Evolutionary conservation across 2,113 vertebrate genomes (phyloP).

Genomic region (Numida meleagris): DNA sequence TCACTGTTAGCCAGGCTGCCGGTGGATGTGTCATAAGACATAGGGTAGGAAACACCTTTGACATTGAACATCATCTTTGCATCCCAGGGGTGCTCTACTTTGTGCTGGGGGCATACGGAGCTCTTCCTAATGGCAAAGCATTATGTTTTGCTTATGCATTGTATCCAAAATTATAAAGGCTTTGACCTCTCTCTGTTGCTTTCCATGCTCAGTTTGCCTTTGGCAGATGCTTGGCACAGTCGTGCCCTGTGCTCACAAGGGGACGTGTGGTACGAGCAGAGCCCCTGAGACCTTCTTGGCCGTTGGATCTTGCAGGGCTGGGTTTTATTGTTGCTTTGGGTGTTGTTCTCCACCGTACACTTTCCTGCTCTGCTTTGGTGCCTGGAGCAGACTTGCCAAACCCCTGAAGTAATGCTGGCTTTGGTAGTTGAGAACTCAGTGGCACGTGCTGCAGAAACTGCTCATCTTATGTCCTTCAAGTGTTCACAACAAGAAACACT

Average conservation of each 20-base stretch:
- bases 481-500: neutral
- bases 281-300: neutral
- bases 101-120: neutral
- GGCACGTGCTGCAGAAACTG: fast-evolving
- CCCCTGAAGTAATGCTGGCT: neutral
- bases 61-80: neutral
- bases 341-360: neutral
- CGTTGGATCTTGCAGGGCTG: neutral
- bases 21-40: neutral
- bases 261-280: no score
- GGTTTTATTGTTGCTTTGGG: neutral
- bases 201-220: neutral
- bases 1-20: neutral
- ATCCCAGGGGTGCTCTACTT: neutral
- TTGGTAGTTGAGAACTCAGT: neutral
- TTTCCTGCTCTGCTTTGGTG: neutral
- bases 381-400: neutral
- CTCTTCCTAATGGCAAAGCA: neutral
- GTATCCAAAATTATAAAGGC: neutral
- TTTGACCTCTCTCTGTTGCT: neutral
- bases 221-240: neutral
- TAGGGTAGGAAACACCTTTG: neutral
- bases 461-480: neutral
- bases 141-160: neutral
- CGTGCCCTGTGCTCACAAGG: neutral